These are phyloP conservation scores for Nebria ingens DNA, from an alignment of 1,140 invertebrate genomes.

Conservation along the genomic window DNA sequence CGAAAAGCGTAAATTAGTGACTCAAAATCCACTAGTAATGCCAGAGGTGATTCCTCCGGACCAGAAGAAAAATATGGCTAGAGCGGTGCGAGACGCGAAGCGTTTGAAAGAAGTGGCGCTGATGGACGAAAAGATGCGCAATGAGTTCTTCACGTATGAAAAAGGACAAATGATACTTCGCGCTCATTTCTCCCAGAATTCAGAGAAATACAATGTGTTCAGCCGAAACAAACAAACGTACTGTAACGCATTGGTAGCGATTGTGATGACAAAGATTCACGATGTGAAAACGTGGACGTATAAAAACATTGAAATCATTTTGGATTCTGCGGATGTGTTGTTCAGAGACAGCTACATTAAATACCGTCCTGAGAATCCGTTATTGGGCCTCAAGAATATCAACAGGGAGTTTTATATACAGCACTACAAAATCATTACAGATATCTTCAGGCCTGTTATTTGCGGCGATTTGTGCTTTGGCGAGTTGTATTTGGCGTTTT, in stretches of 20 bases:
- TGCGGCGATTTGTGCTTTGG: slow-evolving; percentile 16
- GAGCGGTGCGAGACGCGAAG: slow-evolving; percentile 4
- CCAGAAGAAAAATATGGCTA: neutral
- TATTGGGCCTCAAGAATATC: slow-evolving; percentile 24
- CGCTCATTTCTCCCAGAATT: slow-evolving; percentile 24
- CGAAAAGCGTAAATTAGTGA: neutral
- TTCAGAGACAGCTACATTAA: slow-evolving; percentile 31
- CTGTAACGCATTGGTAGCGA: slow-evolving; percentile 22
- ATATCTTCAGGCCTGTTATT: slow-evolving; percentile 25
- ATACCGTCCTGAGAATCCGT: slow-evolving; percentile 23
- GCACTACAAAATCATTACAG: slow-evolving; percentile 21
- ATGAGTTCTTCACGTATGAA: slow-evolving; percentile 19
- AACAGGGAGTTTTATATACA: slow-evolving; percentile 23
- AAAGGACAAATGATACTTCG: slow-evolving; percentile 21
- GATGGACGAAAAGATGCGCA: neutral
- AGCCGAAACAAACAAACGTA: slow-evolving; percentile 22
- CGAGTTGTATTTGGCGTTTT: slow-evolving; percentile 18
- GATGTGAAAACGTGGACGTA: slow-evolving; percentile 23
- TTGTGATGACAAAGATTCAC: slow-evolving; percentile 19
- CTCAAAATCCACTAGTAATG: too few species aligned
- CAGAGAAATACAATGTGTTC: slow-evolving; percentile 16
- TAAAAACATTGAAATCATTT: slow-evolving; percentile 27
- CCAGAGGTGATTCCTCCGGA: neutral
- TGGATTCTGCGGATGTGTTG: slow-evolving; percentile 28
- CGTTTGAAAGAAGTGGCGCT: slow-evolving; percentile 19